Base-by-base conservation (phyloP, 2,888 invertebrate species). In the Calliopum simillimum region DNA sequence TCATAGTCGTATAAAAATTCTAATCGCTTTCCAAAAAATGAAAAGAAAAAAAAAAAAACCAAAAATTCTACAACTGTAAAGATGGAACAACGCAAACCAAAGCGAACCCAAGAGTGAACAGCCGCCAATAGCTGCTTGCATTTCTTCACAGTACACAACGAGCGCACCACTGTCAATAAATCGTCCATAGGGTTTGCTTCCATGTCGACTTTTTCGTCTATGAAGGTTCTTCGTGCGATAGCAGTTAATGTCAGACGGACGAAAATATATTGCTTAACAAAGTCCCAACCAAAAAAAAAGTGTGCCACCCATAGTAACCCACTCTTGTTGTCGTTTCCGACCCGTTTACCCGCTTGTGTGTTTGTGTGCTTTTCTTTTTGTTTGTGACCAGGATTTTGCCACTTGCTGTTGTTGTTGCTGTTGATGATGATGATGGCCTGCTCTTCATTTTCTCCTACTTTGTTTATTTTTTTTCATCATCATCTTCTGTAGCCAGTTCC, bases 201-300 rank as follows among this genome's bases (percentile, higher is more conserved):
- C 53, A 14, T 51, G 55, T 47, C 65, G 61, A 44, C 56, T 21
- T 46, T 62, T 66, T 69, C 70, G 72, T 72, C 68, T 68, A 66
- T 70, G 68, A 64, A 72, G 71, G 70, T 69, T 72, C 73, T 74
- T 75, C 75, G 76, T 76, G 77, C 85, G 86, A 86, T 86, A 86
- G 86, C 85, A 86, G 86, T 86, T 86, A 86, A 85, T 85, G 86
- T 86, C 86, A 86, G 84, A 83, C 84, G 81, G 82, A 82, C 77
- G 82, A 83, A 85, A 86, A 85, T 86, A 86, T 85, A 86, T 85
- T 81, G 81, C 79, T 76, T 76, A 76, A 77, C 78, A 77, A 73
- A 71, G 68, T 71, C 23, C 56, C 25, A 33, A 2, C 33, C 8
- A 33, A 33, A 33, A 33, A 33, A n/a, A n/a, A n/a, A n/a, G n/a